Conservation (phyloP, 2,888 invertebrate genomes). For the Tetragnatha montana region DNA sequence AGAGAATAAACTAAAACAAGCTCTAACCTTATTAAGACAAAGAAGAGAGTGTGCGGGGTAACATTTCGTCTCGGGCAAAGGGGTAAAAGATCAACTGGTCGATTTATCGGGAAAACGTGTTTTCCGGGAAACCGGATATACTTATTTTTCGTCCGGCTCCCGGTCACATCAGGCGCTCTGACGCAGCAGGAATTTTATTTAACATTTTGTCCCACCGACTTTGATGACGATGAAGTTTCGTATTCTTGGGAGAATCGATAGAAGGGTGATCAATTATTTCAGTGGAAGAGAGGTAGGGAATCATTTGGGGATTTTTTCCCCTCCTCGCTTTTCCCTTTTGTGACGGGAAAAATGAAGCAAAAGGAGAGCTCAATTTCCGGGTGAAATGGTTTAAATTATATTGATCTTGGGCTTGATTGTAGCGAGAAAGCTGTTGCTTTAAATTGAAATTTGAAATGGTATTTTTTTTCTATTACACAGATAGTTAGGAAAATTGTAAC, state of each 20-base stretch:
- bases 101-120: slow-evolving; percentile 64
- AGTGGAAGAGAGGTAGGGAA: slow-evolving; percentile 5
- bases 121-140: slow-evolving; percentile 53
- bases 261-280: slow-evolving; percentile 30
- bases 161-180: slow-evolving; percentile 31
- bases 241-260: slow-evolving; percentile 28
- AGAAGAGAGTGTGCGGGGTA: slow-evolving; percentile 29
- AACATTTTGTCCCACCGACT: slow-evolving; percentile 37
- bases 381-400: not conserved
- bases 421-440: too few species aligned
- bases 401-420: not conserved
- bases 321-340: not conserved
- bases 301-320: not conserved
- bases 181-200: slow-evolving; percentile 52
- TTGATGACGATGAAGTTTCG: slow-evolving; percentile 56
- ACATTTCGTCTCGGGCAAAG: slow-evolving; percentile 45
- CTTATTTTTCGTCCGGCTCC: slow-evolving; percentile 41
- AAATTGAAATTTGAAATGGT: too few species aligned
- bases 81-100: slow-evolving; percentile 50
- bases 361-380: not conserved
- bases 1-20: slow-evolving; percentile 52
- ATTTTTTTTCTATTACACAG: too few species aligned
- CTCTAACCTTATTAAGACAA: slow-evolving; percentile 51
- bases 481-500: too few species aligned
- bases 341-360: not conserved